Evolutionary conservation across 2,888 invertebrate species (phyloP), one percentile per base, ranked within the genome.

Genomic region (Sabatieria punctata): DNA sequence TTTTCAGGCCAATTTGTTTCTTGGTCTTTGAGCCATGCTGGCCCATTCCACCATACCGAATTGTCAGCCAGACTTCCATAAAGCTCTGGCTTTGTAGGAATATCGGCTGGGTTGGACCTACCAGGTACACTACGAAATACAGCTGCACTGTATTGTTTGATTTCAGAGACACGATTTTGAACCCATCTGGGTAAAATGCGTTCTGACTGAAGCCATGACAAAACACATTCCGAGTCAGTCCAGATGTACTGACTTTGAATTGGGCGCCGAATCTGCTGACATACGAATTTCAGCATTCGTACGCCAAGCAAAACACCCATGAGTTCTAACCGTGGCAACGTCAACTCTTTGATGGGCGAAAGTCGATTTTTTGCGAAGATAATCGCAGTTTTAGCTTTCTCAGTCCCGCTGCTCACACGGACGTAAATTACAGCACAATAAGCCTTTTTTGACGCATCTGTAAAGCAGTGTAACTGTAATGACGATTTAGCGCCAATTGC

Each of bases 391-490:
- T 3, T 36, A n/a, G 22, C 2, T 6, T 23, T 38, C 13, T 3
- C n/a, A n/a, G n/a, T 22, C 6, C 52, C 41, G 22, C 35, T 4
- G 37, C 48, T 23, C 2, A 30, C 27, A 4, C 27, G 6, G 11
- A 40, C 33, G 37, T 51, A 55, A 4, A 49, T 50, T 2, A 36
- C 47, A 4, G 52, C 45, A 11, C 41, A 39, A 26, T 46, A 56
- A 8, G 50, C 52, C 18, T 43, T 18, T 25, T 50, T 49, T 11
- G 50, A 50, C 1, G 53, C 54, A 41, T 56, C 55, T 18, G 35
- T 38, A 30, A 54, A 53, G 11, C 49, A 39, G 26, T 55, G 54
- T 11, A 54, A 41, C 15, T 53, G 40, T 4, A 2, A n/a, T n/a
- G 11, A 2, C 21, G 18, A 19, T n/a, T n/a, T n/a, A n/a, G n/a